Conservation (phyloP, 2,797 vertebrate genomes). For the Rhinatrema bivittatum region DNA sequence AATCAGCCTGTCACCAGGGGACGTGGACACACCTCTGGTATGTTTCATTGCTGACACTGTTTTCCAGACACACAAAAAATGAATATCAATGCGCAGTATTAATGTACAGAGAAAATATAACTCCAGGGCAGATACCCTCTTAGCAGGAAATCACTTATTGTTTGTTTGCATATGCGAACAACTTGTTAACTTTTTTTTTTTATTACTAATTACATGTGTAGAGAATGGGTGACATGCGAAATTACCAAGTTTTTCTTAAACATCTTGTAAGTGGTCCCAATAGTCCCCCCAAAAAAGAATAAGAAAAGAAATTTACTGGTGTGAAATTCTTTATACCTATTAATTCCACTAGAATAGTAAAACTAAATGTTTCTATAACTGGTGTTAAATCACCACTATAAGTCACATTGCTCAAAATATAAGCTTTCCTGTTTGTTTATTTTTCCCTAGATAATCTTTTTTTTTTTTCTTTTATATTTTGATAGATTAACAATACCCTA, state of each 20-base stretch:
- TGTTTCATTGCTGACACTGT: conserved; percentile 11
- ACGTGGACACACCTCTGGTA: conserved; percentile 80
- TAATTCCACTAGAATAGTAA: no score
- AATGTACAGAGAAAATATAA: background rate
- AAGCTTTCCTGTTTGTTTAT: no score
- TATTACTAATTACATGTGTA: background rate
- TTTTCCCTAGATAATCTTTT: background rate
- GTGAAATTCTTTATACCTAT: no score
- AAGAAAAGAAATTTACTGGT: no score
- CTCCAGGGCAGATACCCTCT: background rate
- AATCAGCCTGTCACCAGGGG: conserved; percentile 80
- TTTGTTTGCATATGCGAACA: background rate
- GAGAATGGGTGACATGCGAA: no score
- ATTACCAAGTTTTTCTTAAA: no score
- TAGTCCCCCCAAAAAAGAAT: no score
- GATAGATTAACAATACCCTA: no score
- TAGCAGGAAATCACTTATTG: background rate
- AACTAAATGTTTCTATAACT: no score
- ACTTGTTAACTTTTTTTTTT: background rate
- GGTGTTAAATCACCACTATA: no score
- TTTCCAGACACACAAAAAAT: background rate
- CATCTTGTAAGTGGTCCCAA: no score
- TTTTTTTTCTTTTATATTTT: background rate
- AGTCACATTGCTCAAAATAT: no score
- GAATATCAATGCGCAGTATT: background rate